These are phyloP conservation scores for Pseudoatta argentina DNA, from an alignment of 1,140 invertebrate genomes.

Conservation along the genomic window DNA sequence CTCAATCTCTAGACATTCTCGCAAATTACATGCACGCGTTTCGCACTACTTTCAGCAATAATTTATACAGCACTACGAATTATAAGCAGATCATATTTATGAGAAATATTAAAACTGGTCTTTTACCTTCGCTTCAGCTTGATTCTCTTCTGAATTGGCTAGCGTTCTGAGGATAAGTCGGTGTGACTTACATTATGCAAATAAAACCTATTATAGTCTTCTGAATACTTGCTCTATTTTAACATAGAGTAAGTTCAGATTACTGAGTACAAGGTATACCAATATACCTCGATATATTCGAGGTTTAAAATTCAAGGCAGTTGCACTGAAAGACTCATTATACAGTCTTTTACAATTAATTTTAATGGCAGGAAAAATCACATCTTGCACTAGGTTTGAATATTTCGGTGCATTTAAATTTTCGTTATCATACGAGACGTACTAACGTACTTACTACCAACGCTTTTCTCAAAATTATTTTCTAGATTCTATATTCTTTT, in stretches of 20 bases:
- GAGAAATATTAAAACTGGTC: slow-evolving; percentile 21
- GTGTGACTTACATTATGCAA: slow-evolving; percentile 6
- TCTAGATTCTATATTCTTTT: not conserved
- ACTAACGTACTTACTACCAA: slow-evolving; percentile 1
- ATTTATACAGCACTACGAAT: slow-evolving; percentile 44
- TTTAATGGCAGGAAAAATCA: slow-evolving; percentile 48
- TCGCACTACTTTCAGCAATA: slow-evolving; percentile 42
- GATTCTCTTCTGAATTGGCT: slow-evolving; percentile 1
- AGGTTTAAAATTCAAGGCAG: slow-evolving; percentile 17
- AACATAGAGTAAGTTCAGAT: slow-evolving; percentile 56
- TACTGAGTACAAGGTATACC: not conserved
- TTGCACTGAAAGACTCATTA: slow-evolving; percentile 6
- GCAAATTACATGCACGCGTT: slow-evolving; percentile 40
- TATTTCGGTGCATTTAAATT: not conserved
- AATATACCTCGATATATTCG: not conserved
- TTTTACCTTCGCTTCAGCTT: not conserved
- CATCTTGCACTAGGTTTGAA: not conserved
- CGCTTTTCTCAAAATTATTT: slow-evolving; percentile 2
- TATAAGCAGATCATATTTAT: slow-evolving; percentile 34
- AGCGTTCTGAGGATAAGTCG: slow-evolving; percentile 6
- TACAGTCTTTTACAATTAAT: slow-evolving; percentile 2
- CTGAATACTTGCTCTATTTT: slow-evolving; percentile 54
- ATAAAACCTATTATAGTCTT: not conserved
- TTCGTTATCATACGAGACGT: not conserved
- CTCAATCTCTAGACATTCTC: slow-evolving; percentile 16